These are phyloP conservation scores for Trachelus iudaicus DNA, from an alignment of 2,888 invertebrate species.

Conservation along the genomic window DNA sequence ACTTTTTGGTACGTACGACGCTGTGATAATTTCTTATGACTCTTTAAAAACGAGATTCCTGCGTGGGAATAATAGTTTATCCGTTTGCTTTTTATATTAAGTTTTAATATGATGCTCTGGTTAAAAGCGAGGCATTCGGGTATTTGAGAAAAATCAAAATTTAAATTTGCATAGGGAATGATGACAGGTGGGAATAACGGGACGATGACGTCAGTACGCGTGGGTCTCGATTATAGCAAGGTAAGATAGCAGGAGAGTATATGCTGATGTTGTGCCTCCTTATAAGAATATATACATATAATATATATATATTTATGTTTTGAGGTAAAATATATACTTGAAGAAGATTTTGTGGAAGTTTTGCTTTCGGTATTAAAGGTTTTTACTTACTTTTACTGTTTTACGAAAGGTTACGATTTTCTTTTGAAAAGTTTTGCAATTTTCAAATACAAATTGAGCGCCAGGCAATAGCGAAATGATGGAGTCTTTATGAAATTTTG, in stretches of 20 bases:
- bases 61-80: not conserved
- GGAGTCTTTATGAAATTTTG: not conserved
- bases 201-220: conserved; percentile 54
- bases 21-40: not conserved
- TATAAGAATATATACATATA: not conserved
- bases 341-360: not conserved
- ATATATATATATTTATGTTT: not conserved
- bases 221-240: conserved; percentile 55
- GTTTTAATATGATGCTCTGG: not conserved
- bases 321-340: not conserved
- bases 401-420: too few relatives aligned
- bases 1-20: not conserved
- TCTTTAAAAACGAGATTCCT: not conserved
- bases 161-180: conserved; percentile 32
- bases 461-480: not conserved
- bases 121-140: not conserved
- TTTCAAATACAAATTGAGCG: not conserved
- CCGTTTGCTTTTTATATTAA: not conserved
- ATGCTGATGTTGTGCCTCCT: not conserved
- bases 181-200: conserved; percentile 51
- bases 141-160: conserved; percentile 9
- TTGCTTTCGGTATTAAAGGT: not conserved
- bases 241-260: conserved; percentile 11
- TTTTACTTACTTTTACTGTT: too few relatives aligned
- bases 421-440: not conserved